A percentile compares a stretch with the other conserved stretches of the same genome.
These are phyloP conservation scores for Galleria mellonella DNA, from an alignment of 1,140 invertebrate genomes.

Conservation along the genomic window DNA sequence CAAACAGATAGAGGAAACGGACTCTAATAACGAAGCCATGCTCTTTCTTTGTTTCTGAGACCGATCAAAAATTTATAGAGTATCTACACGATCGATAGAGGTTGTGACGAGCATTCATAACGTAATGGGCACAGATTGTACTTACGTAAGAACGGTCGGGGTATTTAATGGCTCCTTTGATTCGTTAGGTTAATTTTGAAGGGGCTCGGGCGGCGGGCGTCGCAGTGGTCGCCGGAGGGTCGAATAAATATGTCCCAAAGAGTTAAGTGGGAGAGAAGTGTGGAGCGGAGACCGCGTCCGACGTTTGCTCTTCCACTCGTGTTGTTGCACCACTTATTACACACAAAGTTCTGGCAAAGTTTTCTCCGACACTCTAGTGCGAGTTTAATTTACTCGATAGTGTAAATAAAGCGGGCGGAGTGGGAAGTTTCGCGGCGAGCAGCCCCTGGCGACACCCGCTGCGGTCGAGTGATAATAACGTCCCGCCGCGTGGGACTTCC, in stretches of 20 bases:
- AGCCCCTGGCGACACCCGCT: conserved; percentile 43
- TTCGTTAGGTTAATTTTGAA: conserved; percentile 66
- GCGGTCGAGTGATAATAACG: conserved; percentile 70
- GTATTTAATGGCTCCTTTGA: conserved; percentile 53
- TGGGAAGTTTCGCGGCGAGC: conserved; percentile 61
- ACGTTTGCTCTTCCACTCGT: conserved; percentile 73
- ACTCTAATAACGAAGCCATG: conserved; percentile 46
- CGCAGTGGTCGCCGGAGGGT: conserved; percentile 65
- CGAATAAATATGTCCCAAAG: conserved; percentile 75
- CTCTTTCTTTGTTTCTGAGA: conserved; percentile 55
- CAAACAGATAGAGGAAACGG: conserved; percentile 59
- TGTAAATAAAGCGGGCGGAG: conserved; percentile 74
- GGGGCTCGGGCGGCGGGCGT: conserved; percentile 35
- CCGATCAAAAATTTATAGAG: conserved; percentile 55
- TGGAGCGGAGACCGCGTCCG: conserved; percentile 64
- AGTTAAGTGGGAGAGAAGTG: conserved; percentile 70
- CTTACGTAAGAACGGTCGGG: conserved; percentile 24
- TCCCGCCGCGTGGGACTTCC: conserved; percentile 58
- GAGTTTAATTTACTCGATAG: conserved; percentile 76
- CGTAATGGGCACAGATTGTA: conserved; percentile 30
- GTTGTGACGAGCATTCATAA: conserved; percentile 36
- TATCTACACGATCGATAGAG: conserved; percentile 37
- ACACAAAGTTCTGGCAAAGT: conserved; percentile 73
- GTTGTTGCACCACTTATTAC: conserved; percentile 75
- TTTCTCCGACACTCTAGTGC: conserved; percentile 68